Evolutionary conservation across 2,797 vertebrate genomes (phyloP).

Genomic region (Melanotaenia nigrans): DNA sequence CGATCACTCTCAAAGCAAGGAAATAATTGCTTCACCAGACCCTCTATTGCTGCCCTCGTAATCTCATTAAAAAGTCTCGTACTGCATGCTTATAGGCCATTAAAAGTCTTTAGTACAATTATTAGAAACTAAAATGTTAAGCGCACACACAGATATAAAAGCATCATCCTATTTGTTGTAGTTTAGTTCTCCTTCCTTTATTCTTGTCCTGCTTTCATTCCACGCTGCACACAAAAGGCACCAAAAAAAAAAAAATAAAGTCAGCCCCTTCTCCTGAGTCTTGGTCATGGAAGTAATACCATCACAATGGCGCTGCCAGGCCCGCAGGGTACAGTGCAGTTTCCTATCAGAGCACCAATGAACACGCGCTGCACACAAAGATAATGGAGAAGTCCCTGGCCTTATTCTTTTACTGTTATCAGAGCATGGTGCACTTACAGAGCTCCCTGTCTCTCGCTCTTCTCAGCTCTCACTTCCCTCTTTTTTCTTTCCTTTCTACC

Average conservation of each 20-base stretch:
- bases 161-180: constrained; percentile 52
- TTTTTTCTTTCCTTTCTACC: constrained; percentile 60
- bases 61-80: constrained; percentile 82
- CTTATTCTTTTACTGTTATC: constrained; percentile 77
- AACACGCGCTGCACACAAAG: constrained; percentile 69
- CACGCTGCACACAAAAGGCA: constrained; percentile 53
- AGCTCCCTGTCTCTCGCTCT: constrained; percentile 59
- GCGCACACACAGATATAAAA: constrained; percentile 39
- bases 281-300: constrained; percentile 80
- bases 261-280: constrained; percentile 64
- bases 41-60: constrained; percentile 71
- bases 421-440: constrained; percentile 76
- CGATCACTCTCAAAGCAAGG: constrained; percentile 72
- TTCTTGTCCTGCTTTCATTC: constrained; percentile 52
- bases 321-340: constrained; percentile 66
- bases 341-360: constrained; percentile 69
- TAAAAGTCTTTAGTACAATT: constrained; percentile 78
- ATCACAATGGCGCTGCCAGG: constrained; percentile 75
- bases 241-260: constrained; percentile 19
- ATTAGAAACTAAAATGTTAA: constrained; percentile 67
- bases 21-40: constrained; percentile 76
- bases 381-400: constrained; percentile 79
- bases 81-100: constrained; percentile 73
- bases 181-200: constrained; percentile 42
- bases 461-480: constrained; percentile 34